Evolutionary conservation across 2,113 vertebrate genomes (phyloP).

Genomic region (Pandion haliaetus): DNA sequence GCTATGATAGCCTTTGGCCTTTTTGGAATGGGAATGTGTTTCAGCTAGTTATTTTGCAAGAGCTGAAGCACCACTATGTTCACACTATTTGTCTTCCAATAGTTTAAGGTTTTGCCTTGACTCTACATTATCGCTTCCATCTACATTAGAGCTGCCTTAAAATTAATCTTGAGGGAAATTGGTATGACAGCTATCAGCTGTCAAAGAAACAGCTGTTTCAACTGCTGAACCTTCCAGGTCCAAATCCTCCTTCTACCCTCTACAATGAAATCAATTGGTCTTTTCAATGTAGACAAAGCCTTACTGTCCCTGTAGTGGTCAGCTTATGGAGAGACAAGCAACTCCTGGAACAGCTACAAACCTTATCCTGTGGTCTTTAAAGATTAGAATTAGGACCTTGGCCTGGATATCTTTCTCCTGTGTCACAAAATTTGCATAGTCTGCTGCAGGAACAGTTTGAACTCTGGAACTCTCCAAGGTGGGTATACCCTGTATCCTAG

Average conservation of each 20-base stretch:
- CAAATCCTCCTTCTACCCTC: not conserved
- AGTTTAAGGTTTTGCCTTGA: not conserved
- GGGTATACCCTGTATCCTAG: not conserved
- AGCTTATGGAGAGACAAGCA: not conserved
- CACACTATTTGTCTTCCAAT: not conserved
- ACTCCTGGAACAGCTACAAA: not conserved
- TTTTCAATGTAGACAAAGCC: not conserved
- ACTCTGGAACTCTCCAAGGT: not conserved
- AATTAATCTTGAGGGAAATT: not conserved
- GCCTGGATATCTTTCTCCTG: not conserved
- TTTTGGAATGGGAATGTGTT: not conserved
- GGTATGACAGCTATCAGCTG: not conserved
- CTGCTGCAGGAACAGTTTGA: not conserved
- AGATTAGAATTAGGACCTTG: not conserved
- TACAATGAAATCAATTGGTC: not conserved
- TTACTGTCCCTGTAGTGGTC: not conserved
- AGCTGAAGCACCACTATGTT: not conserved
- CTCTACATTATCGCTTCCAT: not conserved
- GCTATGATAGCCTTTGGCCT: not conserved
- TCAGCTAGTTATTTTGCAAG: not conserved
- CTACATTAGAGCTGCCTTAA: not conserved
- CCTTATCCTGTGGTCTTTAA: not conserved
- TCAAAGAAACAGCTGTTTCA: slow-evolving; percentile 6
- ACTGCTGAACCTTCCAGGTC: not conserved
- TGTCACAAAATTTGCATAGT: not conserved